Evolutionary conservation across 2,888 invertebrate genomes (phyloP).

Genomic region (Lymantria monacha): DNA sequence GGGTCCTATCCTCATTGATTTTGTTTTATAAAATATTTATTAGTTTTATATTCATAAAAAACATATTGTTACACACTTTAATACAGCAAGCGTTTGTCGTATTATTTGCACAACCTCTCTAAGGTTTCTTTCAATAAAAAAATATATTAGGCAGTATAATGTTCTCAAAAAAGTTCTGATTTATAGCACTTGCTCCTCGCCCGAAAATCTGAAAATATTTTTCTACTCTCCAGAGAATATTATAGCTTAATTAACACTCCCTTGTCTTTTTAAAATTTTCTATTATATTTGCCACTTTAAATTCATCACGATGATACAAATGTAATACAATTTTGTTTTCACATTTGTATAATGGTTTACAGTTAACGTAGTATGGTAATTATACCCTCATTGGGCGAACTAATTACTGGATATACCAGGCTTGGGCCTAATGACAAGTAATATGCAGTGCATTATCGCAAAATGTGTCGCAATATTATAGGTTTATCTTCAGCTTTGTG

Average conservation of each 20-base stretch:
- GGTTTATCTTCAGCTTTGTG: conserved; percentile 73
- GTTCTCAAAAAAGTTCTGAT: conserved; percentile 7
- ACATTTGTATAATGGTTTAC: conserved; percentile 22
- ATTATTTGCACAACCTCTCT: conserved; percentile 5
- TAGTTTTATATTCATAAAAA: too few species aligned
- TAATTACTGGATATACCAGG: conserved; percentile 58
- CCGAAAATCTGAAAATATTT: conserved; percentile 8
- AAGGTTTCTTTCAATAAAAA: conserved; percentile 4
- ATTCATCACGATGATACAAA: conserved; percentile 1
- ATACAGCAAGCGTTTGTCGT: background rate
- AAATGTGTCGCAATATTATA: conserved; percentile 61
- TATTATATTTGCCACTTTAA: conserved; percentile 2
- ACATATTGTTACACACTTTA: too few species aligned
- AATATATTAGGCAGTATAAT: conserved; percentile 5
- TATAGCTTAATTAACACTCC: conserved; percentile 9
- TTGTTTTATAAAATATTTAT: too few species aligned
- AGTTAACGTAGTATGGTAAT: conserved; percentile 20
- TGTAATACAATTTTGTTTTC: background rate
- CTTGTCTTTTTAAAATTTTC: background rate
- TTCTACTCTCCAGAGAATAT: conserved; percentile 7
- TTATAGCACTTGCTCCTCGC: conserved; percentile 6
- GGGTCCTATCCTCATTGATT: too few species aligned
- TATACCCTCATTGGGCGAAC: conserved; percentile 38
- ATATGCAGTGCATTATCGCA: conserved; percentile 72
- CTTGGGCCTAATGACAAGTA: conserved; percentile 65